Evolutionary conservation across 2,113 vertebrate species (phyloP).

Genomic region (Silurus glanis): DNA sequence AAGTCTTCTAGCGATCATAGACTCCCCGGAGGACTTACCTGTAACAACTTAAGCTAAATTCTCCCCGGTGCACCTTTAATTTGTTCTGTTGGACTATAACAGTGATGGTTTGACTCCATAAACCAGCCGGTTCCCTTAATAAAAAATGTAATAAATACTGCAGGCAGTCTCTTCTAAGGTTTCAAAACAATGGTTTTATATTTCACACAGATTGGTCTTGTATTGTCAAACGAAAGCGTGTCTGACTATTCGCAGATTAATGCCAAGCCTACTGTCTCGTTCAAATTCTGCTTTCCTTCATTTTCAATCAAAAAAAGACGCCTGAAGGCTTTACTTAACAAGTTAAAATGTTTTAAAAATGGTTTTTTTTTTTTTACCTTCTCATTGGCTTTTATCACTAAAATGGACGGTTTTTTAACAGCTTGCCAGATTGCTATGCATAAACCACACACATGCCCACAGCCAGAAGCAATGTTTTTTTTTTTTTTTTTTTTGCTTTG

Average conservation of each 20-base stretch:
- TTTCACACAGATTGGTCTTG: constrained; percentile 57
- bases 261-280: constrained; percentile 30
- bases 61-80: not conserved
- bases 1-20: not conserved
- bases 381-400: constrained; percentile 41
- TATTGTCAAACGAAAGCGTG: constrained; percentile 62
- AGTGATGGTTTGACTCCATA: constrained; percentile 7
- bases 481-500: constrained; percentile 21
- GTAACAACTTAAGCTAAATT: not conserved
- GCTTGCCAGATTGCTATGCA: constrained; percentile 48
- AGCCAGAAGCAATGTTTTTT: constrained; percentile 47
- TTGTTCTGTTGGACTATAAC: not conserved
- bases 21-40: not conserved
- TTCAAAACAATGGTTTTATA: constrained; percentile 28
- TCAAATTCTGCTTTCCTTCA: constrained; percentile 61
- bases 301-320: constrained; percentile 64
- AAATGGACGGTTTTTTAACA: constrained; percentile 55
- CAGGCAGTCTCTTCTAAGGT: not conserved
- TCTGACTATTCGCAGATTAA: constrained; percentile 64
- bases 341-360: constrained; percentile 53
- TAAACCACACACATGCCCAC: constrained; percentile 42
- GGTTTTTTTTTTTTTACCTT: constrained; percentile 31
- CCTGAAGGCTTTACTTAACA: constrained; percentile 60
- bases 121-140: not conserved
- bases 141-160: constrained; percentile 23